Evolutionary conservation across 2,888 invertebrate genomes (phyloP), one percentile per base, ranked within the genome.

Genomic region (Andrena minutula): DNA sequence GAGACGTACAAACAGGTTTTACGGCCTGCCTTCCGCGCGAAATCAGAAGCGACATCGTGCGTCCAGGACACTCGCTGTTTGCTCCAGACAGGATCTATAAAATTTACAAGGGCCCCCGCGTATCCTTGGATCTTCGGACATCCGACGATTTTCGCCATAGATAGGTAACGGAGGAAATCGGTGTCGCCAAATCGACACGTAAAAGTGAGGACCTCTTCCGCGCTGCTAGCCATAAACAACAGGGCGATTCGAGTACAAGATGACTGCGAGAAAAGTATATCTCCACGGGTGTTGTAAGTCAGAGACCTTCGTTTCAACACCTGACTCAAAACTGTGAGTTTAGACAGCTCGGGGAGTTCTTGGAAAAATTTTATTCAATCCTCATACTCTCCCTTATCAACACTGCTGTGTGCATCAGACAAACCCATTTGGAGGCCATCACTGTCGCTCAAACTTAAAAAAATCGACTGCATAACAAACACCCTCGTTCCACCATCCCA

Each of bases 1-100:
- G 73, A 79, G 73, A 79, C 75, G 79, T 75, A 84, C 72, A 84
- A 84, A 84, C 84, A 83, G 83, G 84, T 84, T 84, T 84, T 83
- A 82, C 79, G 69, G 73, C 69, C 49, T 58, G 70, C 53, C 75
- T 75, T 83, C 76, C 41, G 79, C 63, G 72, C 72, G 79, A 84
- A 84, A 83, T 84, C 83, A 73, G 75, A 84, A 66, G 78, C 69
- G 72, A 58, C 83, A 75, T 79, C 79, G 75, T 41, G 41, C 53
- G 41, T 68, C 70, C 60, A 69, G 69, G 73, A 74, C 69, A 77
- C 58, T 49, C 63, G 65, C 74, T 70, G 70, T 77, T 71, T 32
- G 53, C 82, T 60, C 61, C 49, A 56, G 72, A 60, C 66, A 64
- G 72, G 78, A 83, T 79, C 75, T 60, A 75, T 75, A 75, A 82